Evolutionary conservation across 1,140 invertebrate species (phyloP), one percentile per base, ranked within the genome.

Genomic region (Nymphalis io): DNA sequence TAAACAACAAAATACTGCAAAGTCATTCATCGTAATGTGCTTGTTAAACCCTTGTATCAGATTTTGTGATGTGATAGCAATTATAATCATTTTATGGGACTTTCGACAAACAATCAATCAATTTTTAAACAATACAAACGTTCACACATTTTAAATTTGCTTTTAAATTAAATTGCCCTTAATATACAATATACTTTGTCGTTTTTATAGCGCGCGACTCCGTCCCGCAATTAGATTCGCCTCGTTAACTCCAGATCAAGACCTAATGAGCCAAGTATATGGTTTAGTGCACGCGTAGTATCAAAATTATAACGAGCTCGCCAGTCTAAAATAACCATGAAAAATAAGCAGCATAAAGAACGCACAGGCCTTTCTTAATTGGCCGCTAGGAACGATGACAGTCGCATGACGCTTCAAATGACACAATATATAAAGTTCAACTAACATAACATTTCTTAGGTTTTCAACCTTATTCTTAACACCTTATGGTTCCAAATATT

Each of bases 181-280:
- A 27, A 23, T 55, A 58, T 58, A 58, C 21, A 58, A 58, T 51
- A 51, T 20, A 15, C 51, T 55, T 55, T 27, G 12, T 27, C 78
- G 80, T 84, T 83, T 83, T 84, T 81, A 80, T 76, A 73, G 77
- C 72, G 79, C 72, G 62, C 73, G 53, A 70, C 68, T 69, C 58
- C 68, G 70, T 75, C 64, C 79, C 86, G 83, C 84, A 85, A 88
- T 88, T 88, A 87, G 81, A 71, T 63, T 60, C 84, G 86, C 72
- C 82, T 87, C 86, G 86, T 88, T 88, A 81, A 81, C 66, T 78
- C 74, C 78, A 81, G 82, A 88, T 84, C 84, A 84, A 83, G 81
- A 85, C 77, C 84, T 87, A 87, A 88, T 85, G 84, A 85, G 81
- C 86, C 83, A 81, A 80, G 81, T 82, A 82, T 83, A 86, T 80